phyloP scores from a whole-genome alignment of 2,797 vertebrate species.

The Chelonia mydas region DNA sequence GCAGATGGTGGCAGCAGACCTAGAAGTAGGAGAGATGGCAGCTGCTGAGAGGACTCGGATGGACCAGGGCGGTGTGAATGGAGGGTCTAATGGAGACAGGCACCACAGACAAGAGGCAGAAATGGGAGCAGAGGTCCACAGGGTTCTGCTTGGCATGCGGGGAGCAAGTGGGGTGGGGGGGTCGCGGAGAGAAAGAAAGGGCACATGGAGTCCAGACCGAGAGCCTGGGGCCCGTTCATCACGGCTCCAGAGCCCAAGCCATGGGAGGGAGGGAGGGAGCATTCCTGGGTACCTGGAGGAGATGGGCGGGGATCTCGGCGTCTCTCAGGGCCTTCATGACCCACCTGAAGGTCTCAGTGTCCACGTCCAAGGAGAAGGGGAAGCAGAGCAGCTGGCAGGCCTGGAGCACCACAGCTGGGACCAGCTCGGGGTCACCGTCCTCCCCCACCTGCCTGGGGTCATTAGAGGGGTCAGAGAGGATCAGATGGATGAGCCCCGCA shows the following conservation, averaged over 20 bases:
- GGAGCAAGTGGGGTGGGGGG: background rate
- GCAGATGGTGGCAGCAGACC: conserved; percentile 84
- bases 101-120: background rate
- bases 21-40: conserved; percentile 71
- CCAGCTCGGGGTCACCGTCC: conserved; percentile 63
- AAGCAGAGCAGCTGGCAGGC: conserved; percentile 93
- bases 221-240: background rate
- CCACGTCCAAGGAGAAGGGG: conserved; percentile 90
- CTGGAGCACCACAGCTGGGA: conserved; percentile 75
- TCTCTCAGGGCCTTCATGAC: conserved; percentile 83
- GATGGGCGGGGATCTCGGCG: conserved; percentile 81
- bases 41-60: background rate
- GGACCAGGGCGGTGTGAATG: no score
- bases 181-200: background rate
- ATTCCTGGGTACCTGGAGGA: conserved; percentile 86
- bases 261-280: no score
- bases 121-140: background rate
- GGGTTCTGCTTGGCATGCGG: background rate
- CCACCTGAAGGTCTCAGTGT: conserved; percentile 73
- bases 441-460: conserved; percentile 64
- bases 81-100: background rate
- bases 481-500: background rate
- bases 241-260: background rate
- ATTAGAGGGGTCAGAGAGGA: background rate
- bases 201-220: background rate